These are phyloP conservation scores for Silurus lanzhouensis DNA, from an alignment of 2,797 vertebrate species.

Conservation along the genomic window DNA sequence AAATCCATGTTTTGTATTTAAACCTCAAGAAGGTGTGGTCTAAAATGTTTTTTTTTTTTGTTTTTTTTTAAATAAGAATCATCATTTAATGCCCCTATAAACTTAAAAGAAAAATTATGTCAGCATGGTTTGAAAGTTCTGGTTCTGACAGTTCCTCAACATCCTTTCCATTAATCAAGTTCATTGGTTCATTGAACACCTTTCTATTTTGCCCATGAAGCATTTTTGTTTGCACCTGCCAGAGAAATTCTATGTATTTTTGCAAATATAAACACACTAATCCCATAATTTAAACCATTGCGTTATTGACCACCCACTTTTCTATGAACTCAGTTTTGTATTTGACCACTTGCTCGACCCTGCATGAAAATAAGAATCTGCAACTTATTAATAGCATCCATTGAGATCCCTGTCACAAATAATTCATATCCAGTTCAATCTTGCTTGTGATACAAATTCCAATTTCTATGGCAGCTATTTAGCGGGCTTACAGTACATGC, in stretches of 20 bases:
- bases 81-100: neutral
- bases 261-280: neutral
- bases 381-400: neutral
- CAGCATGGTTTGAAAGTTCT: neutral
- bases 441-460: neutral
- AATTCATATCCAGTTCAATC: neutral
- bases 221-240: neutral
- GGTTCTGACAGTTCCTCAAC: neutral
- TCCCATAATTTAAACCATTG: neutral
- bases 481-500: neutral
- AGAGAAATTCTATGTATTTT: neutral
- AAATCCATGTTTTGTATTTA: neutral
- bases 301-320: neutral
- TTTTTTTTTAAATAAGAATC: neutral
- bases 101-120: too few species aligned
- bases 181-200: neutral
- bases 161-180: neutral
- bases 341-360: too few species aligned
- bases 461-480: neutral
- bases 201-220: neutral
- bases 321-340: too few species aligned
- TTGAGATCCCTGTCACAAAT: neutral
- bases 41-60: neutral
- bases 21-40: neutral
- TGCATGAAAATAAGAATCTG: neutral